Evolutionary conservation across 2,888 invertebrate species (phyloP).

Genomic region (Liodrosophila aerea): DNA sequence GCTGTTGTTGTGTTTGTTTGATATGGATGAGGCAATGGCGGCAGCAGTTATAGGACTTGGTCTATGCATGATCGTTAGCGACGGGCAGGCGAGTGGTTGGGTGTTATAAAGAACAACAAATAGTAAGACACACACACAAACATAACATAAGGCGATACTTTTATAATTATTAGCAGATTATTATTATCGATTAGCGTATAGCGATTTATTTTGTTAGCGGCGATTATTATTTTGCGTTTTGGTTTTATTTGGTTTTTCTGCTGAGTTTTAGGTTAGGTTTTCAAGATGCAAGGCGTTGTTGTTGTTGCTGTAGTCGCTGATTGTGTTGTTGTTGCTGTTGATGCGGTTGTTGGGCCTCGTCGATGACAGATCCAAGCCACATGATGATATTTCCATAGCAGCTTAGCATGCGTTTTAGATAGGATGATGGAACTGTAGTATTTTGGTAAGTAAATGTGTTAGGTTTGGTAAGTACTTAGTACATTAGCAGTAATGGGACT

Average conservation of each 20-base stretch:
- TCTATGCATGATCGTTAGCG: conserved; percentile 75
- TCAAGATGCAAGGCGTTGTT: conserved; percentile 41
- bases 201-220: conserved; percentile 49
- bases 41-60: conserved; percentile 75
- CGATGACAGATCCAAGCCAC: conserved; percentile 46
- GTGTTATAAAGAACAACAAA: conserved; percentile 45
- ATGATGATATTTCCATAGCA: conserved; percentile 65
- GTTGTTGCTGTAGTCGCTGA: conserved; percentile 24
- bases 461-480: conserved; percentile 29
- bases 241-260: conserved; percentile 1
- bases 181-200: conserved; percentile 37
- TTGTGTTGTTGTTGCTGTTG: conserved; percentile 18
- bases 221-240: conserved; percentile 35
- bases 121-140: conserved; percentile 47
- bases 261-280: conserved; percentile 54
- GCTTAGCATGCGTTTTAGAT: conserved; percentile 48
- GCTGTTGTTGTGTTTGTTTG: conserved; percentile 54
- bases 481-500: conserved; percentile 41
- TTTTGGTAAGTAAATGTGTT: conserved; percentile 32
- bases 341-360: conserved; percentile 26
- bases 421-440: conserved; percentile 35
- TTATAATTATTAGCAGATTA: conserved; percentile 31
- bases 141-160: conserved; percentile 50
- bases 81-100: conserved; percentile 39
- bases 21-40: conserved; percentile 75